Conservation (phyloP, 2,888 invertebrate species). For the Auanema freiburgensis region DNA sequence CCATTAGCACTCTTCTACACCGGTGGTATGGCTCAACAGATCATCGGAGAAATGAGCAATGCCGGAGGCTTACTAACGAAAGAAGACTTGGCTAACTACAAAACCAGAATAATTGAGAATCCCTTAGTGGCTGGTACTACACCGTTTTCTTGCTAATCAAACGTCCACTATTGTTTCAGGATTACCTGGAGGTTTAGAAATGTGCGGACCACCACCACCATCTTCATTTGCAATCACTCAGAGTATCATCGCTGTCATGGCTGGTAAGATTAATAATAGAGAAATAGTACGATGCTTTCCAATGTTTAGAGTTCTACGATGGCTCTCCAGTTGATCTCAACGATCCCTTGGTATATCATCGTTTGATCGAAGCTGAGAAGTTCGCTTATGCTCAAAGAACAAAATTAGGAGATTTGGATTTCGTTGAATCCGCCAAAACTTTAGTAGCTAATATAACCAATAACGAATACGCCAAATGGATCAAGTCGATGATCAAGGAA, state of each 20-base stretch:
- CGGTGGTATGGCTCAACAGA: slow-evolving; percentile 63
- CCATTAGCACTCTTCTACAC: slow-evolving; percentile 63
- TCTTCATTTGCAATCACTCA: slow-evolving; percentile 82
- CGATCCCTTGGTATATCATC: slow-evolving; percentile 75
- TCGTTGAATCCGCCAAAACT: slow-evolving; percentile 73
- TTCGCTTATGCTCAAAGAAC: slow-evolving; percentile 79
- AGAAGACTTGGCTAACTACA: slow-evolving; percentile 33
- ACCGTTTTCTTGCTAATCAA: neutral
- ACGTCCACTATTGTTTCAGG: slow-evolving; percentile 14
- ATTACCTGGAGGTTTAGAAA: slow-evolving; percentile 69
- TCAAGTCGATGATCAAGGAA: slow-evolving; percentile 46
- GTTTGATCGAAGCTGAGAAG: slow-evolving; percentile 85
- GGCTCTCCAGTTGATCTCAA: slow-evolving; percentile 50
- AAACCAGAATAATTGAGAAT: slow-evolving; percentile 53
- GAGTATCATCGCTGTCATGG: slow-evolving; percentile 80
- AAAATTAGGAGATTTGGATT: slow-evolving; percentile 74
- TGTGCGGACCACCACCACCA: slow-evolving; percentile 83
- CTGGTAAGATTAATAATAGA: slow-evolving; percentile 65
- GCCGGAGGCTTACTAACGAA: slow-evolving; percentile 10
- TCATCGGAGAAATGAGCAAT: slow-evolving; percentile 58
- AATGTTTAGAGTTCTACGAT: slow-evolving; percentile 51
- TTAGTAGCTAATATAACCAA: slow-evolving; percentile 74
- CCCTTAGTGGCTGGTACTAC: slow-evolving; percentile 34
- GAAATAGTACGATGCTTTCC: neutral
- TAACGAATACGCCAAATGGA: slow-evolving; percentile 62